Evolutionary conservation across 92 coral and sea anemone genomes (phyloP), one percentile per base, ranked within the genome.

Genomic region (Siderastrea siderea): DNA sequence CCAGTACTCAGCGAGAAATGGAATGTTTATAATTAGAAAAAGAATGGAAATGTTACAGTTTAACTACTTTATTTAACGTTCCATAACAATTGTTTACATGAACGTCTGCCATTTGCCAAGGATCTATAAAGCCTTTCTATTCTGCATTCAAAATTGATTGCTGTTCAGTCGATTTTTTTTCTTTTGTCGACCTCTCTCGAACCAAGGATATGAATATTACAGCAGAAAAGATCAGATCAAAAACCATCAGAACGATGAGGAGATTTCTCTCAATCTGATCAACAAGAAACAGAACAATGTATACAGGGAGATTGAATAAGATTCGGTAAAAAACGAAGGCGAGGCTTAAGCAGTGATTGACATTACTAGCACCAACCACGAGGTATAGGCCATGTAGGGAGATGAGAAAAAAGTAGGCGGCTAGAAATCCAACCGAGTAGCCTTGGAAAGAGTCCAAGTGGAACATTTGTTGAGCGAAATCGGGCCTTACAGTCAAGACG

Each of bases 351-450:
- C 66, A 52, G 6, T 13, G 75, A 75, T 75, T 88, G 79, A 44
- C 80, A 75, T 74, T 75, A 9, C 57, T 45, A 16, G 87, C 65
- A 67, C 61, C 59, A 5, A 62, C 45, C 49, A 81, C 63, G 75
- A 81, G 91, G n/a, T 43, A 12, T 54, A 64, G 57, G 48, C 91
- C 91, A 12, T 80, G 91, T 6, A 88, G 3, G 19, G 75, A 88
- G 17, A 70, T 9, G 3, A 74, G 52, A 14, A 71, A 45, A 49
- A 81, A 80, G 8, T 50, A 57, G 11, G 17, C 15, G 10, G 68
- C 75, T 11, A 88, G 54, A 45, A 47, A 88, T 4, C 91, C 91
- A 38, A 43, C 47, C 1, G 87, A 71, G 48, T 72, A 57, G 3
- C 75, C 81, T 8, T 66, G 80, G 58, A 81, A 71, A 3, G 49